A percentile compares a stretch with the other conserved stretches of the same genome.
phyloP scores from a whole-genome alignment of 1,140 invertebrate genomes.

The Drosophila malerkotliana region DNA sequence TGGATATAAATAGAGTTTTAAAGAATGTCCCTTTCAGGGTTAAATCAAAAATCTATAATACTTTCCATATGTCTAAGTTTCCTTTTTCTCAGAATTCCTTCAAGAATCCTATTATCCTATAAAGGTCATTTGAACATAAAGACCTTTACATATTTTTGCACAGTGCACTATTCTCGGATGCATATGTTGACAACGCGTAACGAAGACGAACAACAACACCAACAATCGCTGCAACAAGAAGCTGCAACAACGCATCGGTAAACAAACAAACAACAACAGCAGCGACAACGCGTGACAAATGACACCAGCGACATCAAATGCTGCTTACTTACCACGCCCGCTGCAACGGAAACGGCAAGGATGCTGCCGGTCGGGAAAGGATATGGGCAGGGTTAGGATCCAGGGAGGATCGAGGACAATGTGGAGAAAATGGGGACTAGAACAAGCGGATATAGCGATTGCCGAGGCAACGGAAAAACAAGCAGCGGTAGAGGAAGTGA shows the following conservation, averaged over 20 bases:
- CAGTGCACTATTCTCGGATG: slow-evolving; percentile 13
- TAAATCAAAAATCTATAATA: too few species aligned
- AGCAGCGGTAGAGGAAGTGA: slow-evolving; percentile 18
- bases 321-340: slow-evolving; percentile 42
- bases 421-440: slow-evolving; percentile 3
- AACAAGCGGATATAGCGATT: slow-evolving; percentile 74
- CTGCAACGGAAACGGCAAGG: slow-evolving; percentile 58
- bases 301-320: slow-evolving; percentile 76
- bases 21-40: too few species aligned
- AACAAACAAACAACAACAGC: slow-evolving; percentile 55
- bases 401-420: slow-evolving; percentile 6
- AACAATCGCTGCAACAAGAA: slow-evolving; percentile 27
- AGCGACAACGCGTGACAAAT: slow-evolving; percentile 73
- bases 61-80: too few species aligned
- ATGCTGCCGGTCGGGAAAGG: slow-evolving; percentile 12
- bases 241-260: slow-evolving; percentile 44
- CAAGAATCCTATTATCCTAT: too few species aligned
- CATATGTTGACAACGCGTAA: slow-evolving; percentile 39
- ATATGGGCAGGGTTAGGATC: slow-evolving; percentile 5
- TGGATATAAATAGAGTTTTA: too few species aligned
- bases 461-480: slow-evolving; percentile 49
- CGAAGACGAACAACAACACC: slow-evolving; percentile 28
- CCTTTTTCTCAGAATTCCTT: too few species aligned
- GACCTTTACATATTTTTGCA: not conserved
- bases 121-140: too few species aligned